Percentiles rank a stretch among this genome's conserved stretches.
phyloP scores from a whole-genome alignment of 1,140 invertebrate species.

The Himalopsyche phryganea region DNA sequence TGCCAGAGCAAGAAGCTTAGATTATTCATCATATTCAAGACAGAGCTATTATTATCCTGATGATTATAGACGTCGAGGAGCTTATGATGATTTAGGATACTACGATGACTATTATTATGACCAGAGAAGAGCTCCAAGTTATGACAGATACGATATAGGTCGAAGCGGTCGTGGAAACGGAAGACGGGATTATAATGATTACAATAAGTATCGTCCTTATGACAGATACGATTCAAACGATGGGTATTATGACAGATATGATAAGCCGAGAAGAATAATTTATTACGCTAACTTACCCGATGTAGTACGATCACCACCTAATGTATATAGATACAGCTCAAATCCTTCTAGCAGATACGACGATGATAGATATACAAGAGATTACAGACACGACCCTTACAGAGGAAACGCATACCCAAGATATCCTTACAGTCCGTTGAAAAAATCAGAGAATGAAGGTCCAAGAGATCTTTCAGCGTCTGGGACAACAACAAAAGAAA shows the following conservation, averaged over 20 bases:
- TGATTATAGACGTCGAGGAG: slow-evolving; percentile 38
- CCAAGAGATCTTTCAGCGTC: slow-evolving; percentile 46
- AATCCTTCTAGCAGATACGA: slow-evolving; percentile 47
- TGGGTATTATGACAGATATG: slow-evolving; percentile 41
- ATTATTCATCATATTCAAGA: slow-evolving; percentile 45
- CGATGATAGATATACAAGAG: slow-evolving; percentile 43
- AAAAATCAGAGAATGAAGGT: slow-evolving; percentile 48
- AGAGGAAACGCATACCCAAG: slow-evolving; percentile 22
- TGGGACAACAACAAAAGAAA: slow-evolving; percentile 43
- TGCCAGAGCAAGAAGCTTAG: slow-evolving; percentile 39
- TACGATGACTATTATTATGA: slow-evolving; percentile 43
- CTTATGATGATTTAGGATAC: slow-evolving; percentile 44
- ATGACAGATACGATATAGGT: slow-evolving; percentile 47
- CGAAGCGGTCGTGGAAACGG: slow-evolving; percentile 37
- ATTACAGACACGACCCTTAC: slow-evolving; percentile 37
- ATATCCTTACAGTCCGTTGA: slow-evolving; percentile 42
- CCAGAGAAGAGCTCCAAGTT: slow-evolving; percentile 30
- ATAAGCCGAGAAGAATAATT: slow-evolving; percentile 52
- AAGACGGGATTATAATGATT: slow-evolving; percentile 28
- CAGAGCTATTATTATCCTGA: slow-evolving; percentile 51
- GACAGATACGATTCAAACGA: slow-evolving; percentile 46
- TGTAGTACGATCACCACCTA: slow-evolving; percentile 48
- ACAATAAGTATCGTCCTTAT: slow-evolving; percentile 37
- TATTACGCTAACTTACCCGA: slow-evolving; percentile 52
- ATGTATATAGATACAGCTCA: slow-evolving; percentile 44